Base-by-base conservation (phyloP, 2,797 vertebrate genomes). In the Acomys russatus region DNA sequence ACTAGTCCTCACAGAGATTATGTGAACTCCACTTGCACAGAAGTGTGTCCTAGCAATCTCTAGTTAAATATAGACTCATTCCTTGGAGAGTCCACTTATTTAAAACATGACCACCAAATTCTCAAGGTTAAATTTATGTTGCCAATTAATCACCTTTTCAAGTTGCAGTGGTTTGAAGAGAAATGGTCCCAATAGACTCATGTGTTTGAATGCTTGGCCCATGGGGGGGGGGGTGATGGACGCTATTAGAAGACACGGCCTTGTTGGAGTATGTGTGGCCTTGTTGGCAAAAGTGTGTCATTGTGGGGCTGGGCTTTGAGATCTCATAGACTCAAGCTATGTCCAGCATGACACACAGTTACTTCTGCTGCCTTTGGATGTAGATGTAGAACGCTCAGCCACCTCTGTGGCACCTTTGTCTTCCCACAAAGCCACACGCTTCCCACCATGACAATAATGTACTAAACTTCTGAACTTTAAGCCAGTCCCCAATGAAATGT, bases 61-160 rank as follows among this genome's bases (percentile, higher is more conserved):
- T 22, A 66, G 1, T 30, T 86, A 35, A 35, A 80, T 44, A 35
- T 51, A 63, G 8, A 59, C 77, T n/a, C 74, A 15, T 59, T 73
- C 35, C n/a, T 7, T 70, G 59, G 30, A 30, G 54, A 83, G 76
- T 85, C 14, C 9, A 35, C 61, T 68, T 56, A 66, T 28, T 93
- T 88, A 63, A 96, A 59, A 61, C 23, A 93, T 30, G 38, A 54
- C 79, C 14, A 70, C 59, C 49, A 90, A 77, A 64, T 64, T 95
- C 35, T 86, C 63, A 78, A 88, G 78, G 51, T 56, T 90, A 49
- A 77, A 85, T 82, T 85, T 38, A 73, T 80, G 82, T 87, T 22
- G 66, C 28, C 89, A 80, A 80, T 35, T 70, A 33, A 70, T 71
- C 74, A 38, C 35, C 68, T 63, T 95, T 95, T 63, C 0, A 51